Evolutionary conservation across 2,113 vertebrate species (phyloP), one percentile per base, ranked within the genome.

Genomic region (Grammomys surdaster): DNA sequence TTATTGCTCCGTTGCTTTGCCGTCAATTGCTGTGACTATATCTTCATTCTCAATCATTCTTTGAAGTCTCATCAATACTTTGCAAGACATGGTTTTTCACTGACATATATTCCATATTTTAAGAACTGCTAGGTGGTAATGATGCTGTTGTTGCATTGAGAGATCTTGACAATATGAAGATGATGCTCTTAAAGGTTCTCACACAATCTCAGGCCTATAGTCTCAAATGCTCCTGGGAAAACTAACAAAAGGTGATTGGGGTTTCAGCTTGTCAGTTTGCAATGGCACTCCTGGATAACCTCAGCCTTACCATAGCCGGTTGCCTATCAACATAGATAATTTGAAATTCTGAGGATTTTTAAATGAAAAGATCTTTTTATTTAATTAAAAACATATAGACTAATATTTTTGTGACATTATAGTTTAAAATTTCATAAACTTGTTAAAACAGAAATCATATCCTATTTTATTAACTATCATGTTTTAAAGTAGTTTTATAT

Each of bases 11-110:
- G 26, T 33, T 60, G 54, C 36, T 78, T 73, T 88, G 89, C 22
- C 36, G 81, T 76, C 6, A 33, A n/a, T 46, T 7, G 43, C 14
- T n/a, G 11, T 85, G 36, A 69, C 2, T 67, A 63, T 78, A 28
- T 73, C 73, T 94, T 78, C 36, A 24, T 93, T 13, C 4, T 78
- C 51, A 78, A 67, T 84, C 33, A 88, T 67, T 31, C 76, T 85
- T 65, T 58, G 86, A 85, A 36, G 43, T 40, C 20, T 89, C 69
- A 19, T 70, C 87, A 75, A 88, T 69, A 85, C 0, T 26, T 28
- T 24, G 3, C 16, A 54, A 33, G 65, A 73, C 36, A 84, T 60
- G 31, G 36, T 75, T 60, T 60, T 51, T 73, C 65, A 77, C 28
- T 88, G 24, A 90, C 54, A 69, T 31, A 73, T 88, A 88, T 28